Evolutionary conservation across 2,888 invertebrate species (phyloP), one percentile per base, ranked within the genome.

Genomic region (Bellardia pandia): DNA sequence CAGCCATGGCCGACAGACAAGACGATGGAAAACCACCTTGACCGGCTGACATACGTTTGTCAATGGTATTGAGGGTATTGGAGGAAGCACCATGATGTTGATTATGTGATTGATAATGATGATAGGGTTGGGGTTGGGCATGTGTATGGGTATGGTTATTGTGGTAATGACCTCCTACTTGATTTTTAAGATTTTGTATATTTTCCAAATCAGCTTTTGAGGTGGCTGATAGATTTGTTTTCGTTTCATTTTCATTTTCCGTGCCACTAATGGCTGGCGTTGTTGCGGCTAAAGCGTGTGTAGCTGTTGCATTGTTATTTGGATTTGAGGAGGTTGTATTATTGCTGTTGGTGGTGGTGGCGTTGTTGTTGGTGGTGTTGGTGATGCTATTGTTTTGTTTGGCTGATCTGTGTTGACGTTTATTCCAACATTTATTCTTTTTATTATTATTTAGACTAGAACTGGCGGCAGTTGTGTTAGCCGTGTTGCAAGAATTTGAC

Each of bases 101-200:
- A 23, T 80, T 68, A 51, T 83, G 58, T 48, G 82, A 72, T 75
- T 88, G 81, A 66, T 86, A 86, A 1, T 87, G 85, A 23, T 88
- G 86, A 51, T 80, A 81, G 11, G 84, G 87, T 14, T 23, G 23
- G 23, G 53, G 62, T 40, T 77, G 71, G 9, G 40, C 30, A 40
- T 76, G 64, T 72, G 30, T 79, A 23, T 23, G 23, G 76, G 51
- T 88, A 72, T 87, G 85, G 6, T 88, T 86, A 30, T 89, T 86
- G 53, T 86, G 77, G 16, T 88, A 82, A 42, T 78, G 74, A 45
- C 91, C 90, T 40, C 90, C 89, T 71, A 91, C 90, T 90, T 92
- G 93, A 90, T 92, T 93, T 79, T 93, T 93, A 3, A 92, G 89
- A 88, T 93, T 93, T 88, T 93, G 93, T 88, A 93, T 93, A 80